Evolutionary conservation across 2,797 vertebrate genomes (phyloP), one percentile per base, ranked within the genome.

Genomic region (Gymnopithys bicolor): DNA sequence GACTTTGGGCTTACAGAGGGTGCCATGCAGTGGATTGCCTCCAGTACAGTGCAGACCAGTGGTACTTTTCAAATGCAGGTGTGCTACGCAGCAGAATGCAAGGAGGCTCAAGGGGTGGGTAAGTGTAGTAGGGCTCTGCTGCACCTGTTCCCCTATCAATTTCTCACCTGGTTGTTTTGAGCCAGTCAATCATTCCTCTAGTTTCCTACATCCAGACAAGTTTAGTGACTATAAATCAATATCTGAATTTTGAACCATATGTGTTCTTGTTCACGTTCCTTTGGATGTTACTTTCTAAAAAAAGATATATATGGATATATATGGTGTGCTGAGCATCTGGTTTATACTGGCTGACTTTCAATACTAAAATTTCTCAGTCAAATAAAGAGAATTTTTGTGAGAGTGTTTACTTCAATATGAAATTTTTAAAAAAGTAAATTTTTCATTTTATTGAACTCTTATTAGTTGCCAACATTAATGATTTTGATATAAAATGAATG

Each of bases 21-120:
- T 33, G 33, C 21, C 21, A 2, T 0, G 2, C 21, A 7, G 33
- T 7, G 10, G 9, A 14, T 22, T 2, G 2, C 13, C 13, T 37
- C 15, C 45, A 58, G 19, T 0, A n/a, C 18, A 32, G 32, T 7
- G 28, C 3, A 21, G 17, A 43, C 5, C 9, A 30, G 60, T 2
- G 2, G 39, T 14, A 43, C 28, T 43, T 43, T 43, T 21, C 37
- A 30, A 62, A 19, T 21, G 27, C 11, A 12, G 2, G 1, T 30
- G 27, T 30, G 13, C 27, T 43, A 21, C 7, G 7, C 19, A 43
- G 19, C 7, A 10, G 32, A 45, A 8, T 10, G 5, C 13, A 24
- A 46, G 60, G 30, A 53, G 28, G 19, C 39, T 63, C 39, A 5
- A 63, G 39, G 27, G 39, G 19, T 63, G 28, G 19, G 39, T 19